phyloP scores from a whole-genome alignment of 2,113 vertebrate genomes.

The Agapornis roseicollis region DNA sequence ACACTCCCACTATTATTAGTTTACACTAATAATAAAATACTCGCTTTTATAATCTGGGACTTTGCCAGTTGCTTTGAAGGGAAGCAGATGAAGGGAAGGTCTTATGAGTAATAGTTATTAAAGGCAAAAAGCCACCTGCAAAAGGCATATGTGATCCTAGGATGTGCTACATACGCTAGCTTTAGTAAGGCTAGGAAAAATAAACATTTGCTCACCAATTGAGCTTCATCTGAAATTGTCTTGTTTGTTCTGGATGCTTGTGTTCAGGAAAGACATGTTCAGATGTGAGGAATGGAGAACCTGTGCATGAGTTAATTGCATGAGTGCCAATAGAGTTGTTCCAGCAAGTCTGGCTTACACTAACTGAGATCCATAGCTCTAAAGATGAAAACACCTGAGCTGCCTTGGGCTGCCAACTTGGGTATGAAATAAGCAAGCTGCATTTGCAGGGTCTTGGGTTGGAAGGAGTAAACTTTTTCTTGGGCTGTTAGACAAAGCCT shows the following conservation, averaged over 20 bases:
- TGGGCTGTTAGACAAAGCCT: not conserved
- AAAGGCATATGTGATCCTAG: not conserved
- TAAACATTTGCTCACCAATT: not conserved
- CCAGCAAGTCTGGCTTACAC: not conserved
- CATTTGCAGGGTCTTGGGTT: not conserved
- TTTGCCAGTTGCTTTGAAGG: not conserved
- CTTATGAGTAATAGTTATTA: not conserved
- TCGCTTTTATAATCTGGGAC: not conserved
- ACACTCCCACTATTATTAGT: no score
- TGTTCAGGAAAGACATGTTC: not conserved
- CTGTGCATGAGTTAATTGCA: not conserved
- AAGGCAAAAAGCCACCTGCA: slow-evolving; percentile 15
- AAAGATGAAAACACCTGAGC: not conserved
- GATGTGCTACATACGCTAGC: not conserved
- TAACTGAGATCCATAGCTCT: not conserved
- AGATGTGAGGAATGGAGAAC: not conserved
- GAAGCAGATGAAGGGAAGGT: not conserved
- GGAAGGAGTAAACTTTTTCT: not conserved
- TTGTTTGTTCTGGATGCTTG: not conserved
- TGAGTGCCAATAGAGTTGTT: not conserved
- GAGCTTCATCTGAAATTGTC: not conserved
- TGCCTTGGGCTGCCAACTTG: not conserved
- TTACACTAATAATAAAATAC: not conserved
- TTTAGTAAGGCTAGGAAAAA: not conserved
- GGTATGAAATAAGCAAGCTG: not conserved